Base-by-base conservation (phyloP, 2,888 invertebrate species). In the Antitype chi region DNA sequence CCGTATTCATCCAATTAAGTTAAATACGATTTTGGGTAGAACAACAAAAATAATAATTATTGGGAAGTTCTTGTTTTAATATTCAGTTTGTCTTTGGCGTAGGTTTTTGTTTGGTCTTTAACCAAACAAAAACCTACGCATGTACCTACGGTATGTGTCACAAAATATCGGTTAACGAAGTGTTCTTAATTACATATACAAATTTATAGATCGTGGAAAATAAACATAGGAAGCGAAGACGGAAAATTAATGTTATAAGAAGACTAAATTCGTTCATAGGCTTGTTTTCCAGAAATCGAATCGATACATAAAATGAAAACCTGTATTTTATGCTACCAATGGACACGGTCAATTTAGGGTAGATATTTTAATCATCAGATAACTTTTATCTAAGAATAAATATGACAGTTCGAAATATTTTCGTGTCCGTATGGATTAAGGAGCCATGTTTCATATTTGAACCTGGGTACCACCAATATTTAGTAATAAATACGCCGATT, bases 1-100 rank as follows among this genome's bases (percentile, higher is more conserved):
- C 74, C 77, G 73, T 73, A 66, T 84, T 84, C 81, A 80, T 80
- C 74, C 83, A 87, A 87, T 89, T 89, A 87, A 77, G 80, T 80
- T 88, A 85, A 88, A 82, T 72, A 83, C 78, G 70, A 77, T 84
- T 85, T 84, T 59, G 74, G 76, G 60, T 74, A 57, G 63, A 70
- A 75, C 62, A 79, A 85, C 77, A 78, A 80, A 74, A 74, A 80
- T 86, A 62, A 77, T 77, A 13, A 77, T 72, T 74, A 70, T 63
- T 70, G 13, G 68, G 4, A 59, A 60, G 75, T 68, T 74, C 52
- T 64, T 70, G 64, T 60, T 74, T 59, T 64, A 55, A 49, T 55
- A 60, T 78, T 60, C 38, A 47, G 69, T 81, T 74, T 83, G 70
- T 63, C 69, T 78, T 70, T 57, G 55, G 47, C 25, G 32, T 28